Base-by-base conservation (phyloP, 2,113 vertebrate genomes). In the Harpagus bidentatus region DNA sequence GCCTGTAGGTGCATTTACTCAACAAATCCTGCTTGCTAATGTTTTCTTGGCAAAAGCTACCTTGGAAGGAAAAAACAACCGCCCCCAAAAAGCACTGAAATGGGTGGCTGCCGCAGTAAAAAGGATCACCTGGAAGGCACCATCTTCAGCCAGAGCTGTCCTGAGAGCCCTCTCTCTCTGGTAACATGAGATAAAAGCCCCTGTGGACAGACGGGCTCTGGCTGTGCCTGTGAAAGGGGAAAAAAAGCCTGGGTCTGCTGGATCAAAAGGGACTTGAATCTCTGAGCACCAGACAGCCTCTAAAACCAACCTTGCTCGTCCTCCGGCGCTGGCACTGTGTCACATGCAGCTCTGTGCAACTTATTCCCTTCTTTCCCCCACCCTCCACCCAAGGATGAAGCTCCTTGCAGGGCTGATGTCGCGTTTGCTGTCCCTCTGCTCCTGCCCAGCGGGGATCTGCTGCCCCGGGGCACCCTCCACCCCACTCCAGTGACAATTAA, bases 191-290 rank as follows among this genome's bases (percentile, higher is more conserved):
- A 45, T 56, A 29, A 92, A 91, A 92, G 19, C 23, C 38, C 5
- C 31, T 0, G 0, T 22, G 66, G 66, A n/a, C 66, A 84, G 55
- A 45, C 0, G 0, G 28, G 45, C 53, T 77, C 71, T 1, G 16
- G 23, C 80, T 82, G 84, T 88, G 82, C 48, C 67, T 36, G 15
- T 40, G 80, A 59, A 69, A 81, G 20, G 77, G 45, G 10, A 2
- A 6, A 47, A 47, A 50, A 38, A 21, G 4, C 47, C 42, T 52
- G 31, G 15, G 7, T 66, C 31, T 58, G 43, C 45, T 50, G 76
- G 45, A 81, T 83, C 55, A 50, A 71, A 88, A 53, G 34, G 59
- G 16, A 8, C 29, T 40, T 25, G 48, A 48, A 28, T 42, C 28
- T 86, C 48, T 25, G 50, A 66, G 58, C 22, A 21, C 52, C 69